Percentiles rank a stretch among this genome's conserved stretches.
Conservation (phyloP, 1,140 invertebrate genomes). For the Psilanteris sp. region DNA sequence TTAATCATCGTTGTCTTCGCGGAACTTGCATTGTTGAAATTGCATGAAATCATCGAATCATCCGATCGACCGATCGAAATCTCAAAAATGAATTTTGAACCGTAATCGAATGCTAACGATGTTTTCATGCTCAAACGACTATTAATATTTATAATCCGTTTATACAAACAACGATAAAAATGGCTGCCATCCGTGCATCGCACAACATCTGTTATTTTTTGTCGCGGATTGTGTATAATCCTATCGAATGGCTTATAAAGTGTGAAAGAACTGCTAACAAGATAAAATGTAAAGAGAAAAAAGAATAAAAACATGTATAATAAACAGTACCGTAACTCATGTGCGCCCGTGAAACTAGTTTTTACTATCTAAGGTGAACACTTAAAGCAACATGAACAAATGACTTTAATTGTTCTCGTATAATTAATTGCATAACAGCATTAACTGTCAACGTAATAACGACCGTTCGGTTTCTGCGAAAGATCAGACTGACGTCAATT, state of each 20-base stretch:
- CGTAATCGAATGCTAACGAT: too few species aligned
- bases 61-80: too few species aligned
- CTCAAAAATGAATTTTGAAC: too few species aligned
- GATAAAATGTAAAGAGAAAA: too few species aligned
- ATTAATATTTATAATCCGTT: conserved; percentile 23
- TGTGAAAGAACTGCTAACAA: conserved; percentile 28
- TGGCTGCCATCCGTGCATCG: too few species aligned
- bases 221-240: not conserved
- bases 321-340: conserved; percentile 29
- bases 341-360: conserved; percentile 45
- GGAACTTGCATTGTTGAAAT: too few species aligned
- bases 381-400: conserved; percentile 35
- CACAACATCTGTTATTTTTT: conserved; percentile 6
- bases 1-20: too few species aligned
- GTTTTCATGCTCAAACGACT: not conserved
- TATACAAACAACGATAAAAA: not conserved
- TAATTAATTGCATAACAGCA: conserved; percentile 51
- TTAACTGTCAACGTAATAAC: conserved; percentile 41
- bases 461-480: conserved; percentile 28
- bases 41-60: too few species aligned
- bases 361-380: conserved; percentile 45
- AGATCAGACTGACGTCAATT: conserved; percentile 32
- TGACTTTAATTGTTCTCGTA: conserved; percentile 48
- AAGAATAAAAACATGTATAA: conserved; percentile 22
- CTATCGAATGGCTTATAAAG: conserved; percentile 10